phyloP scores from a whole-genome alignment of 2,797 vertebrate genomes.

The Typhlichthys eigenmanni region DNA sequence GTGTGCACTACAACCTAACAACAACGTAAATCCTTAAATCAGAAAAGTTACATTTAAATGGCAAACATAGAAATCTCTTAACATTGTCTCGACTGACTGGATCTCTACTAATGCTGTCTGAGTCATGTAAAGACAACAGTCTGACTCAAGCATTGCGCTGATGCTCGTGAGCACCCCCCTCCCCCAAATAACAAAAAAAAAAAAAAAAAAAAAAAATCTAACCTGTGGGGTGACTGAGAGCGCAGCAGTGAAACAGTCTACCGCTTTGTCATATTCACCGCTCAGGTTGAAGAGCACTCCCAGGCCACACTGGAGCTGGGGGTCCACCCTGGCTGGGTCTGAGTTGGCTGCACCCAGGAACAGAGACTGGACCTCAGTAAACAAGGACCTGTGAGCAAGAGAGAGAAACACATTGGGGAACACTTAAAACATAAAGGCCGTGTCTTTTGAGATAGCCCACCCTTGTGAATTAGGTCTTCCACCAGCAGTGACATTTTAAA shows the following conservation, averaged over 20 bases:
- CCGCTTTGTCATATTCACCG: slow-evolving; percentile 95
- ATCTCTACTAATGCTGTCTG: no score
- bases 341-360: slow-evolving; percentile 89
- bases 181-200: no score
- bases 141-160: no score
- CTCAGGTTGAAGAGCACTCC: slow-evolving; percentile 98
- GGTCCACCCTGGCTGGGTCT: slow-evolving; percentile 87
- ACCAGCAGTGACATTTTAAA: no score
- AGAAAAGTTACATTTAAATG: no score
- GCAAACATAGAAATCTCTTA: no score
- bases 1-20: neutral
- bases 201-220: neutral
- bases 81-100: neutral
- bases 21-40: neutral
- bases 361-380: slow-evolving; percentile 90
- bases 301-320: slow-evolving; percentile 95
- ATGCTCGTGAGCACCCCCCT: no score
- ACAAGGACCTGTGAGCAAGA: slow-evolving; percentile 81
- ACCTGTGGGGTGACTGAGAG: slow-evolving; percentile 81
- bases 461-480: no score
- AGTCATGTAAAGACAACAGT: no score
- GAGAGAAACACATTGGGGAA: neutral
- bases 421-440: neutral
- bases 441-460: no score
- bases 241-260: slow-evolving; percentile 95